Base-by-base conservation (phyloP, 2,113 vertebrate genomes). In the Paradisaea rubra region DNA sequence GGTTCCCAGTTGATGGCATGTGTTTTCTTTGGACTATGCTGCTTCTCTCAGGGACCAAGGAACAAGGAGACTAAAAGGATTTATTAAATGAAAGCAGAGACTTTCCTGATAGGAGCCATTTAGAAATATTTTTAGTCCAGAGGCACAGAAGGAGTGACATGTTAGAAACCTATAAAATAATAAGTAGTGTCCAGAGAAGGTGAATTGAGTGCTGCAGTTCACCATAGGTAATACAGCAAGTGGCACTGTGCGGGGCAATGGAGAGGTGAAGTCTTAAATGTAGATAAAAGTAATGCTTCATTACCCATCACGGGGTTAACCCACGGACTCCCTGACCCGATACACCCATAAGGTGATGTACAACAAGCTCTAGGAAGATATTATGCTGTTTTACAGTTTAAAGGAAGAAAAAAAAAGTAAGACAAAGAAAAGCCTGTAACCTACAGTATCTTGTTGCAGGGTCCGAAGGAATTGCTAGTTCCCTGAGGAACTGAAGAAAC, bases 141-240 rank as follows among this genome's bases (percentile, higher is more conserved):
- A 88, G 37, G 35, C 37, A 53, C 37, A 64, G 76, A 89, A 89
- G 63, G 87, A 73, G 53, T 78, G 56, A 49, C 69, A 64, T 80
- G 30, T 78, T 89, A 83, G 79, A 88, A 80, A 54, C 71, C 41
- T 47, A 83, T 86, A 73, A 95, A 94, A 91, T 88, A 65, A 33
- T 73, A 93, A 90, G 54, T 73, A 80, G 64, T 17, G 64, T 81
- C 91, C 81, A 93, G 88, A 94, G 88, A 89, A 86, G 92, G 54
- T 53, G 61, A 91, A 45, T 44, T 89, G 77, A 87, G 50, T 39
- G 57, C 70, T 74, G 73, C 31, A 59, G 30, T 68, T 84, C 65
- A 45, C 73, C 10, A 4, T 4, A 57, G 70, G 47, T 92, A 63
- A 87, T 59, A 24, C 57, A 65, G 35, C 27, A 76, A 78, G 70